A percentile compares a stretch with the other conserved stretches of the same genome.
Conservation (phyloP, 2,113 vertebrate species). For the Misgurnus anguillicaudatus region DNA sequence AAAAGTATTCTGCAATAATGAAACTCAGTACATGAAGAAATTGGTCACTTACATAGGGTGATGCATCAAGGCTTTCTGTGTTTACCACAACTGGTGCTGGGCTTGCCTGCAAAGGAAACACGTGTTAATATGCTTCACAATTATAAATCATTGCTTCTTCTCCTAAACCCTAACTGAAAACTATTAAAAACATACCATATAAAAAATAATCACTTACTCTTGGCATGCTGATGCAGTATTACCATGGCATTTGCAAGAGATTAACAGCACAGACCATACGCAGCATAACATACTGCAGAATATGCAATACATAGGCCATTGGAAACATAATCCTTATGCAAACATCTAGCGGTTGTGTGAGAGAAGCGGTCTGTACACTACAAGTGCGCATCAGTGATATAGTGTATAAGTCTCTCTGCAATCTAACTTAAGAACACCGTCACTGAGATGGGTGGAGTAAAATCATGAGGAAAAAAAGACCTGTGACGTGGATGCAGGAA, state of each 20-base stretch:
- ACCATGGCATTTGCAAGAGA: constrained; percentile 69
- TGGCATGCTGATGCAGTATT: constrained; percentile 74
- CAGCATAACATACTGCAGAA: constrained; percentile 65
- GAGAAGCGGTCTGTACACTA: neutral
- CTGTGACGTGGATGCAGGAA: constrained; percentile 81
- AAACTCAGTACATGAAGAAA: neutral
- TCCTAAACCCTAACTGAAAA: neutral
- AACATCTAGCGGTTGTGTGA: constrained; percentile 7
- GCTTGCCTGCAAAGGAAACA: constrained; percentile 85
- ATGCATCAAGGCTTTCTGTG: constrained; percentile 87
- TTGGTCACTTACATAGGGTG: constrained; percentile 89
- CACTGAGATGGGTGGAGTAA: constrained; percentile 45
- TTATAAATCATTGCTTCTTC: constrained; percentile 4
- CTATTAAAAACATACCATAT: neutral
- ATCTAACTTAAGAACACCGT: constrained; percentile 48
- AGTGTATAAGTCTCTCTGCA: constrained; percentile 25
- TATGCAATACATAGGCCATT: constrained; percentile 43
- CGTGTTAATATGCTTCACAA: neutral
- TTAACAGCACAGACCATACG: constrained; percentile 66
- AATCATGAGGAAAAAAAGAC: constrained; percentile 72
- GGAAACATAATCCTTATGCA: constrained; percentile 41
- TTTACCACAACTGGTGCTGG: constrained; percentile 96
- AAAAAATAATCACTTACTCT: constrained; percentile 66
- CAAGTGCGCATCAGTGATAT: constrained; percentile 40
- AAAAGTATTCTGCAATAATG: neutral